Evolutionary conservation across 1,140 invertebrate genomes (phyloP).

Genomic region (Camponotus pennsylvanicus): DNA sequence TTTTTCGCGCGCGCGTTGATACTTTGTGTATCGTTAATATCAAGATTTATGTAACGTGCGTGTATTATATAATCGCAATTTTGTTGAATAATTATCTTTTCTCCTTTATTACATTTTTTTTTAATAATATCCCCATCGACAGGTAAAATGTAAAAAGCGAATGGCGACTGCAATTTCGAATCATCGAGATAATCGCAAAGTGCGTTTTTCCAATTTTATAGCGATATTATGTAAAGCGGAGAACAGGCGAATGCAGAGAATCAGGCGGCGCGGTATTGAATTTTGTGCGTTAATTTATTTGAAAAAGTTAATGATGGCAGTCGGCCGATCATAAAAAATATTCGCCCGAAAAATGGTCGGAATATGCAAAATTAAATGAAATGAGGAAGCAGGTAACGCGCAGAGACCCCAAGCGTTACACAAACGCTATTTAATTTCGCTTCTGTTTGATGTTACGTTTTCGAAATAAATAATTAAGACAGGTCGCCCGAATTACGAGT

Average conservation of each 20-base stretch:
- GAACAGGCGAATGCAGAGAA: slow-evolving; percentile 54
- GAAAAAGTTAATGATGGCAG: slow-evolving; percentile 64
- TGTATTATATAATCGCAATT: background rate
- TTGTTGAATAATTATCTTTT: slow-evolving; percentile 34
- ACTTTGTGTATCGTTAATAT: background rate
- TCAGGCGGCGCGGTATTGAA: slow-evolving; percentile 58
- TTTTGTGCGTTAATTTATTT: slow-evolving; percentile 64
- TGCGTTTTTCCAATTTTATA: slow-evolving; percentile 61
- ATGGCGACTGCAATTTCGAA: slow-evolving; percentile 54
- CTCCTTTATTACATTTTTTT: slow-evolving; percentile 34
- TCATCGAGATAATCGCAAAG: slow-evolving; percentile 62
- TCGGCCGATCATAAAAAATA: slow-evolving; percentile 63
- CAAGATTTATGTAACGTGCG: slow-evolving; percentile 8
- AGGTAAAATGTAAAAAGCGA: slow-evolving; percentile 48
- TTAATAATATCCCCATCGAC: slow-evolving; percentile 38
- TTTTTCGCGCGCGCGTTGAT: background rate
- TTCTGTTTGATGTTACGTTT: slow-evolving; percentile 60
- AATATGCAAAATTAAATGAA: slow-evolving; percentile 62
- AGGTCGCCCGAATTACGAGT: slow-evolving; percentile 13
- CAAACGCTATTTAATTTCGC: slow-evolving; percentile 60
- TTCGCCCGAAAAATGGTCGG: slow-evolving; percentile 58
- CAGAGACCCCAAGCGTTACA: slow-evolving; percentile 27
- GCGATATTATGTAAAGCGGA: slow-evolving; percentile 62
- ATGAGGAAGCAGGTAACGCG: slow-evolving; percentile 54
- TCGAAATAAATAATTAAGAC: slow-evolving; percentile 62